Evolutionary conservation across 1,140 invertebrate species (phyloP).

Genomic region (Helicoverpa zea): DNA sequence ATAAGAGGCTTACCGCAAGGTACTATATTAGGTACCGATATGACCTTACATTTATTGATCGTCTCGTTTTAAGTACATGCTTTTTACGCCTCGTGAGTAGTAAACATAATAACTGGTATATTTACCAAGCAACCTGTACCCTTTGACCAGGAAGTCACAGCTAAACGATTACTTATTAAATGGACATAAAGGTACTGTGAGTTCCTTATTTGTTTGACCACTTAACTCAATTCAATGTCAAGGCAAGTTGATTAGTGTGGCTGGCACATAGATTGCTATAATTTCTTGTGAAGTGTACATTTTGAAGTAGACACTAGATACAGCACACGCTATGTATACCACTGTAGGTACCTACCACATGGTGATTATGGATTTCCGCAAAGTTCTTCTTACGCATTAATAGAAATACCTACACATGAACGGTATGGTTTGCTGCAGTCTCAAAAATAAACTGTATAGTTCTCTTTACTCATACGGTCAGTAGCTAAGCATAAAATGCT

Average conservation of each 20-base stretch:
- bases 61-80: background rate
- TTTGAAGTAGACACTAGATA: background rate
- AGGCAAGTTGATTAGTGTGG: slow-evolving; percentile 2
- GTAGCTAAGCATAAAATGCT: too few relatives aligned
- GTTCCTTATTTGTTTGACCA: slow-evolving; percentile 27
- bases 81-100: background rate
- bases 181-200: slow-evolving; percentile 13
- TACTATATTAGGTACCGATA: slow-evolving; percentile 10
- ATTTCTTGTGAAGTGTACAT: slow-evolving; percentile 16
- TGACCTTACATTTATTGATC: slow-evolving; percentile 11
- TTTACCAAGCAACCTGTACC: slow-evolving; percentile 14
- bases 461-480: too few relatives aligned
- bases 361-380: background rate
- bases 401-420: background rate
- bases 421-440: background rate
- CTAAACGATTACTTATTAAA: slow-evolving; percentile 12
- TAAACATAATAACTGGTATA: slow-evolving; percentile 13
- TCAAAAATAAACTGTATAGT: too few relatives aligned
- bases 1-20: slow-evolving; percentile 27
- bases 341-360: too few relatives aligned
- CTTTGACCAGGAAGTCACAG: slow-evolving; percentile 31
- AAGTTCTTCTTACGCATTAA: background rate
- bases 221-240: slow-evolving; percentile 26
- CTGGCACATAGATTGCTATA: slow-evolving; percentile 25
- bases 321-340: background rate